A percentile compares a stretch with the other conserved stretches of the same genome.
Conservation (phyloP, 2,113 vertebrate species). For the Rousettus leschenaultii region DNA sequence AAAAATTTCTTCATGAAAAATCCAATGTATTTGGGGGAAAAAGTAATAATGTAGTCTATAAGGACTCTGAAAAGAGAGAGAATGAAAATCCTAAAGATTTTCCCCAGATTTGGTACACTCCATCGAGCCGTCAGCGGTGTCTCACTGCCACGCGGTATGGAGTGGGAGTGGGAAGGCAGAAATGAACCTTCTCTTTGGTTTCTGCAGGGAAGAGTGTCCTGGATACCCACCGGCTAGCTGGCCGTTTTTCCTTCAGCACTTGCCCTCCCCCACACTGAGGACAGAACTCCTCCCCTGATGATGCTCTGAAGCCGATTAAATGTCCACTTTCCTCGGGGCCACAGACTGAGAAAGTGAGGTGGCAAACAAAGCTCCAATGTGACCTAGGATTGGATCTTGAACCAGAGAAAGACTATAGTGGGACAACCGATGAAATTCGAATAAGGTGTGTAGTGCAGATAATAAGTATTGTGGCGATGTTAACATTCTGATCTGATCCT, state of each 20-base stretch:
- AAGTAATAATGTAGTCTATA: background rate
- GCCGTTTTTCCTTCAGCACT: background rate
- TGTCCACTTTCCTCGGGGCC: background rate
- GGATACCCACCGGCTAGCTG: fast-evolving
- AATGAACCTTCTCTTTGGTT: background rate
- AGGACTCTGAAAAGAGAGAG: background rate
- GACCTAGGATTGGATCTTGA: background rate
- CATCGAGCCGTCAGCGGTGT: too few species aligned
- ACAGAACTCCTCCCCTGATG: background rate
- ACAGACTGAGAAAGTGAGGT: background rate
- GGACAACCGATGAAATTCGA: background rate
- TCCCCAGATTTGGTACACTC: background rate
- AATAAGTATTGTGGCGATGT: background rate
- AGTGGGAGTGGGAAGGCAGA: background rate
- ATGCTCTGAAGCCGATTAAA: background rate
- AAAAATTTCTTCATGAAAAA: slow-evolving; percentile 1
- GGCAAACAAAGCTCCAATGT: background rate
- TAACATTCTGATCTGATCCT: background rate
- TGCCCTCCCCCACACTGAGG: background rate
- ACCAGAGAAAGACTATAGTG: background rate
- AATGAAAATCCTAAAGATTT: background rate
- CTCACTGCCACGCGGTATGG: fast-evolving
- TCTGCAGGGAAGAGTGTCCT: background rate
- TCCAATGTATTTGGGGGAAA: background rate
- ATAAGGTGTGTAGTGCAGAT: background rate